A percentile compares a stretch with the other conserved stretches of the same genome.
phyloP scores from a whole-genome alignment of 1,140 invertebrate species.

The Acromyrmex echinatior region DNA sequence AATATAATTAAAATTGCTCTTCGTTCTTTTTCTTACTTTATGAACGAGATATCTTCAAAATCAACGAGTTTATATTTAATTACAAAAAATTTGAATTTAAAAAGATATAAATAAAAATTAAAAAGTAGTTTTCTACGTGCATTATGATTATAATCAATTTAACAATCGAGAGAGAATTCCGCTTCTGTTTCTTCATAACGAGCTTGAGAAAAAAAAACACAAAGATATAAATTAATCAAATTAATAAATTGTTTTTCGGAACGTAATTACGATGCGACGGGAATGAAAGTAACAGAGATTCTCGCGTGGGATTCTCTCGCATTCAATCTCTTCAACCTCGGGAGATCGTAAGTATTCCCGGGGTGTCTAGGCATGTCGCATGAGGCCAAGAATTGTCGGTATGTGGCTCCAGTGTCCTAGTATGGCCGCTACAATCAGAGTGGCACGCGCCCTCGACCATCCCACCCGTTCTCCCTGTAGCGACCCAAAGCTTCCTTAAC shows the following conservation, averaged over 20 bases:
- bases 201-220: not conserved
- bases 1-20: not conserved
- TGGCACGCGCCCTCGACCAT: constrained; percentile 78
- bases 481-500: constrained; percentile 47
- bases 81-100: not conserved
- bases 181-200: not conserved
- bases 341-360: constrained; percentile 78
- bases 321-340: constrained; percentile 2
- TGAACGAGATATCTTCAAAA: not conserved
- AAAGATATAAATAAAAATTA: not conserved
- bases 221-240: not conserved
- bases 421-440: constrained; percentile 80
- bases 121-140: not conserved
- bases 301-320: constrained; percentile 5
- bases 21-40: not conserved
- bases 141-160: not conserved
- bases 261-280: not conserved
- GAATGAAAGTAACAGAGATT: constrained; percentile 22
- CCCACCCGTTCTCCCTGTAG: constrained; percentile 49
- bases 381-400: constrained; percentile 81
- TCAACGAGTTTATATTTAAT: not conserved
- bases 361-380: constrained; percentile 77
- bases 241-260: not conserved
- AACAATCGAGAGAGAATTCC: not conserved
- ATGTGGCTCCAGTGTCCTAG: constrained; percentile 80